Percentiles rank a stretch among this genome's conserved stretches.
phyloP scores from a whole-genome alignment of 2,888 invertebrate genomes.

The Drosophila nr. perissopoda region DNA sequence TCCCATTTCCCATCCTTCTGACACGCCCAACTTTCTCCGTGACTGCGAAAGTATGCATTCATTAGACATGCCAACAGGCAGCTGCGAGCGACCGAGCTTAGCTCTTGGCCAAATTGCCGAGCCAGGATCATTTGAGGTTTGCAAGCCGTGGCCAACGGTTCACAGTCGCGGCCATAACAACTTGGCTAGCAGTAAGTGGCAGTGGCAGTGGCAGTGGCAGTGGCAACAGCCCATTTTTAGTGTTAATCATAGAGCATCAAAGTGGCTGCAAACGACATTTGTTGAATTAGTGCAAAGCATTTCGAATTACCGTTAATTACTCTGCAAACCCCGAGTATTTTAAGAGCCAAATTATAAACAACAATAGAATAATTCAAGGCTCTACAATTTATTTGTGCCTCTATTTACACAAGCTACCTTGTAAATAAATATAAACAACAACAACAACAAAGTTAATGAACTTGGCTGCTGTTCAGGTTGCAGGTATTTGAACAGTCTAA shows the following conservation, averaged over 20 bases:
- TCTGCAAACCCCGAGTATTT: background rate
- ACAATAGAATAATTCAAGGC: slow-evolving; percentile 9
- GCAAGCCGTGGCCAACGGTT: slow-evolving; percentile 77
- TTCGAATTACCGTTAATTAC: slow-evolving; percentile 7
- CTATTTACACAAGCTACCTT: slow-evolving; percentile 6
- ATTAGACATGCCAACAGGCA: slow-evolving; percentile 67
- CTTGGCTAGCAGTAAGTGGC: slow-evolving; percentile 40
- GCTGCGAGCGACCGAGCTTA: slow-evolving; percentile 78
- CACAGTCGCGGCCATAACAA: slow-evolving; percentile 52
- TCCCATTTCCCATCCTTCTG: background rate
- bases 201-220: slow-evolving; percentile 1
- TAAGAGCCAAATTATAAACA: slow-evolving; percentile 22
- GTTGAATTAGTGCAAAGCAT: slow-evolving; percentile 22
- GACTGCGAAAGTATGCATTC: slow-evolving; percentile 67
- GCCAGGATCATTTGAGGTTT: slow-evolving; percentile 83
- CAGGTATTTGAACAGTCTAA: slow-evolving; percentile 1
- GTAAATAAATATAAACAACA: slow-evolving; percentile 15
- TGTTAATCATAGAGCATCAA: slow-evolving; percentile 7
- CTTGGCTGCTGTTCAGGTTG: background rate
- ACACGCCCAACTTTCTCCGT: background rate
- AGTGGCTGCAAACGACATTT: slow-evolving; percentile 9
- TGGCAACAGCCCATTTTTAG: slow-evolving; percentile 12
- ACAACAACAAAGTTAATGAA: slow-evolving; percentile 1
- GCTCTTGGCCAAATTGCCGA: slow-evolving; percentile 68
- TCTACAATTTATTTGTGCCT: slow-evolving; percentile 8